Base-by-base conservation (phyloP, 2,113 vertebrate species). In the Oncorhynchus keta region DNA sequence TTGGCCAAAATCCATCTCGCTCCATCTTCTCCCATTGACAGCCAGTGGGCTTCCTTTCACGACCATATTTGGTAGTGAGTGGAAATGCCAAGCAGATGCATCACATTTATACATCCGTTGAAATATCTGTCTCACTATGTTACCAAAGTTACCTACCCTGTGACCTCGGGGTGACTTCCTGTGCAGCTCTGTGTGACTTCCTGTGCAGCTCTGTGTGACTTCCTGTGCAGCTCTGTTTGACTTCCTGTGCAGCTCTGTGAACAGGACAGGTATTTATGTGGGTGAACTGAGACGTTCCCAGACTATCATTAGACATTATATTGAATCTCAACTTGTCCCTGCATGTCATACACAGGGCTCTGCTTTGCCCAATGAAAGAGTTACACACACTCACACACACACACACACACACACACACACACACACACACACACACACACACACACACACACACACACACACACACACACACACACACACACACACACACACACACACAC, bases 301-400 rank as follows among this genome's bases (percentile, higher is more conserved):
- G 86, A 83, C 87, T 91, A 87, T 91, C 86, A 90, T 91, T 90
- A 90, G 85, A 84, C 83, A 77, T 85, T 86, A 88, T 89, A 85
- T 86, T 90, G 78, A 86, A 90, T 84, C 87, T 82, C 75, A 83
- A 83, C 91, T 79, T 92, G 90, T 75, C 86, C 75, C 80, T 80
- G 85, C 89, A 83, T 90, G 87, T 82, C 80, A 76, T 80, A 85
- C 28, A 55, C 9, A 72, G 49, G 39, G n/a, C 35, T 71, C 48
- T 71, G 30, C 26, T 24, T 24, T 20, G 8, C 5, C 32, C 64
- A 49, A 28, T 30, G 24, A 55, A 59, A 20, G 35, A n/a, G 69
- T 48, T 49, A 28, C 55, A 59, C 16, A 75, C 39, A 65, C 4
- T 72, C 45, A 66, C 68, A 74, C 55, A 74, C 68, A 51, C 51